Base-by-base conservation (phyloP, 2,797 vertebrate genomes). In the Sebastolobus altivelis region DNA sequence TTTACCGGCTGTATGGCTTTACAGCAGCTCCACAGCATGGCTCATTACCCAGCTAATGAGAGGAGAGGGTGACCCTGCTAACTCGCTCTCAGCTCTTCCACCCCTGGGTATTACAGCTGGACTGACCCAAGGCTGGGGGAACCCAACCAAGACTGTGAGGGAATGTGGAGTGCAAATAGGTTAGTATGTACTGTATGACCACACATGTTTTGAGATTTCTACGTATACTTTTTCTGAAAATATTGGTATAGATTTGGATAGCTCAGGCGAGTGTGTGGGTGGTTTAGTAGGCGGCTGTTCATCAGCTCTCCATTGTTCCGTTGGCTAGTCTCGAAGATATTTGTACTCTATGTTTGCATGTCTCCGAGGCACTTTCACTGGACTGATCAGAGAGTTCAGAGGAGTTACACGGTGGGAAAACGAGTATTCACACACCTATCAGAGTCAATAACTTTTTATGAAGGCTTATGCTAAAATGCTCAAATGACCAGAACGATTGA, bases 21-120 rank as follows among this genome's bases (percentile, higher is more conserved):
- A 90, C 87, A 92, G 82, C 88, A 90, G 87, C 90, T 91, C 89
- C 73, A 31, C 63, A 65, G n/a, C 85, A 93, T 54, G 94, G 88
- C 89, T 95, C 95, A 96, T 96, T 95, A 94, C 88, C 76, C 88
- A 84, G 69, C 89, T 94, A 94, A 96, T 95, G 94, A 94, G 88
- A 93, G 81, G 87, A 94, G 93, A 93, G 88, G 88, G 91, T 91
- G 92, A 94, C 90, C 94, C 90, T 79, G 82, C 88, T 89, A 84
- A 77, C 87, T 83, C 52, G 1, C 77, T 81, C 82, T 84, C 79
- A 72, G 80, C 78, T 80, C 84, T 79, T 75, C 80, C 81, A 91
- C 89, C 88, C 65, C 59, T 75, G 79, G 79, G 80, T 83, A 49
- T 85, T 80, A 40, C 52, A 49, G 77, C 87, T 73, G 59, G 72